Conservation (phyloP, 1,140 invertebrate genomes). For the Cydia amplana region DNA sequence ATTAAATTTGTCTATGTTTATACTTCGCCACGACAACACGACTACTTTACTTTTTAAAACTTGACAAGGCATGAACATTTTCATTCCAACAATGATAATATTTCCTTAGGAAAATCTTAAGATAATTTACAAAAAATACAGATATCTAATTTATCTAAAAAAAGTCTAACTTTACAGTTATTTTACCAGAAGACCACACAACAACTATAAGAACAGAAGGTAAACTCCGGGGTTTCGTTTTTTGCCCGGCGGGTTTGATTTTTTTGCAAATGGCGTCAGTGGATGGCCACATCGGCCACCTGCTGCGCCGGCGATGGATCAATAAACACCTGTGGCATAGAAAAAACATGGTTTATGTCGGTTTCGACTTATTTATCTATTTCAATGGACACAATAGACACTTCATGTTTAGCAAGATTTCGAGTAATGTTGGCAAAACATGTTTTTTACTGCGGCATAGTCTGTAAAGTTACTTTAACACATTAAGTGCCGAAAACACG, state of each 20-base stretch:
- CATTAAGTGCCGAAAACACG: no score
- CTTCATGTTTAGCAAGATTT: not conserved
- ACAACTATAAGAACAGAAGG: not conserved
- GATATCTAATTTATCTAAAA: not conserved
- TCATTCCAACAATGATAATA: not conserved
- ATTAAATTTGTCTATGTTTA: no score
- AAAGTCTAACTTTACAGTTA: not conserved
- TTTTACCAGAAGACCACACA: not conserved
- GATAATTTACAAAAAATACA: not conserved
- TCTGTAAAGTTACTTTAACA: not conserved
- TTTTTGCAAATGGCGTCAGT: slow-evolving; percentile 22
- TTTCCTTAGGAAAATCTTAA: not conserved
- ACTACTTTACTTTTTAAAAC: no score
- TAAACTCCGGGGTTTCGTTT: not conserved
- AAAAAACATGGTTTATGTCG: not conserved
- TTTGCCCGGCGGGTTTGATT: not conserved
- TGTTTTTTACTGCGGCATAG: not conserved
- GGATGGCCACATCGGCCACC: slow-evolving; percentile 5
- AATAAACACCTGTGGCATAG: slow-evolving; percentile 23
- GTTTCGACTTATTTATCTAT: slow-evolving; percentile 5
- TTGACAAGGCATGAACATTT: no score
- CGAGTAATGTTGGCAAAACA: not conserved
- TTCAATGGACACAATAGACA: not conserved
- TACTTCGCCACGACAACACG: no score
- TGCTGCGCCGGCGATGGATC: not conserved